phyloP scores from a whole-genome alignment of 1,140 invertebrate species.

The Drepana arcuata region DNA sequence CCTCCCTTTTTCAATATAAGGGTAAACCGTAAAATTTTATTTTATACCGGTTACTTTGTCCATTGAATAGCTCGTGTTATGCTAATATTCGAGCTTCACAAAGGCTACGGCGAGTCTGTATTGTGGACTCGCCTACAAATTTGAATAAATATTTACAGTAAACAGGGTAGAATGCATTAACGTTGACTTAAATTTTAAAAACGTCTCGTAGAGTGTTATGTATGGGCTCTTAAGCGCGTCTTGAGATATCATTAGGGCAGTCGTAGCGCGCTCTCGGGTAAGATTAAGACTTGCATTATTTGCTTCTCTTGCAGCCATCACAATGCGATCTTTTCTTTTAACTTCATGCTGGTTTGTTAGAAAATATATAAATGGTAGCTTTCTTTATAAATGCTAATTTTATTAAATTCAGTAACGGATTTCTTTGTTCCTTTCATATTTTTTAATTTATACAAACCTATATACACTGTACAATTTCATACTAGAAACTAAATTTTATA shows the following conservation, averaged over 20 bases:
- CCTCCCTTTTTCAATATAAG: slow-evolving; percentile 53
- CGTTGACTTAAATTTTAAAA: slow-evolving; percentile 69
- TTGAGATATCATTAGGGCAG: slow-evolving; percentile 66
- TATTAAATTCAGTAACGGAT: too few relatives aligned
- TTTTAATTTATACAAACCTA: too few relatives aligned
- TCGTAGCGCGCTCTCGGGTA: slow-evolving; percentile 31
- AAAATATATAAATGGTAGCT: too few relatives aligned
- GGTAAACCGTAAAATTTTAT: slow-evolving; percentile 59
- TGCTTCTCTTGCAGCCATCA: slow-evolving; percentile 24
- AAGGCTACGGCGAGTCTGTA: slow-evolving; percentile 32
- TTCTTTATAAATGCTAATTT: too few relatives aligned
- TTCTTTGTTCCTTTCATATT: too few relatives aligned
- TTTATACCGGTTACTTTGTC: slow-evolving; percentile 52
- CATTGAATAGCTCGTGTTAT: slow-evolving; percentile 58
- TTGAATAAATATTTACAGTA: slow-evolving; percentile 68
- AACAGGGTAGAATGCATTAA: slow-evolving; percentile 63
- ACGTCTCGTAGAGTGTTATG: slow-evolving; percentile 66
- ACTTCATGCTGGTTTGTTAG: background rate
- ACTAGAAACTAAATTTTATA: too few relatives aligned
- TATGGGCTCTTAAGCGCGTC: slow-evolving; percentile 64
- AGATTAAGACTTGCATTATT: slow-evolving; percentile 50
- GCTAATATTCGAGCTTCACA: slow-evolving; percentile 48
- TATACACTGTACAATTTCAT: too few relatives aligned
- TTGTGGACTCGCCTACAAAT: slow-evolving; percentile 55
- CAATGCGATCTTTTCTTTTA: slow-evolving; percentile 26